phyloP scores from a whole-genome alignment of 2,888 invertebrate species.

The Dastarcus helophoroides region DNA sequence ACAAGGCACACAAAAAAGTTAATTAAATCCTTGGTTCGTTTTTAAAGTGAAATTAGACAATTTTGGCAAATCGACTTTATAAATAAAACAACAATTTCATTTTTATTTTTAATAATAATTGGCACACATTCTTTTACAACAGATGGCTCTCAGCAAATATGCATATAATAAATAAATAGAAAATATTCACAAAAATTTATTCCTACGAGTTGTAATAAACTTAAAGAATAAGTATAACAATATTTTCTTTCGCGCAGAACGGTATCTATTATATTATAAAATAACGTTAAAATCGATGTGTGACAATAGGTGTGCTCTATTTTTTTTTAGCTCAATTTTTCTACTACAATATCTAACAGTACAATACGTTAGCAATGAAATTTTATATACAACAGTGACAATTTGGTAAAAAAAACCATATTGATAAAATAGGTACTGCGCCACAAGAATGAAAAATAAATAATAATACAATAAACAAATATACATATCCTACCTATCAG shows the following conservation, averaged over 20 bases:
- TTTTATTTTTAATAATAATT: slow-evolving; percentile 38
- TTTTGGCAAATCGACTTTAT: no score
- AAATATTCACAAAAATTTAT: slow-evolving; percentile 8
- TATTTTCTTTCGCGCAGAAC: no score
- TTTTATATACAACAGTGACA: slow-evolving; percentile 33
- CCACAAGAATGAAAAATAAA: slow-evolving; percentile 30
- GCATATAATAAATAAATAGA: slow-evolving; percentile 20
- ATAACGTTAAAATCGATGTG: no score
- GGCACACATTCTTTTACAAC: slow-evolving; percentile 38
- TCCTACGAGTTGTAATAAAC: slow-evolving; percentile 3
- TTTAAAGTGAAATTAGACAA: no score
- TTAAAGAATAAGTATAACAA: no score
- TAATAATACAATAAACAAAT: slow-evolving; percentile 25
- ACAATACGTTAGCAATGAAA: slow-evolving; percentile 27
- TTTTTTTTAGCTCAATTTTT: slow-evolving; percentile 20
- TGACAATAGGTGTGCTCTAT: no score
- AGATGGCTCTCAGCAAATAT: slow-evolving; percentile 33
- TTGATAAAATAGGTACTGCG: slow-evolving; percentile 29
- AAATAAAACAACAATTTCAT: no score
- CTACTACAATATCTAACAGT: slow-evolving; percentile 23
- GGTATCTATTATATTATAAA: no score
- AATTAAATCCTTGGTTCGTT: no score
- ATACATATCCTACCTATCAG: slow-evolving; percentile 22
- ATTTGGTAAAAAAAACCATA: slow-evolving; percentile 34
- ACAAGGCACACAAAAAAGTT: no score